phyloP scores from a whole-genome alignment of 2,888 invertebrate genomes.

The Epinotia nisella region DNA sequence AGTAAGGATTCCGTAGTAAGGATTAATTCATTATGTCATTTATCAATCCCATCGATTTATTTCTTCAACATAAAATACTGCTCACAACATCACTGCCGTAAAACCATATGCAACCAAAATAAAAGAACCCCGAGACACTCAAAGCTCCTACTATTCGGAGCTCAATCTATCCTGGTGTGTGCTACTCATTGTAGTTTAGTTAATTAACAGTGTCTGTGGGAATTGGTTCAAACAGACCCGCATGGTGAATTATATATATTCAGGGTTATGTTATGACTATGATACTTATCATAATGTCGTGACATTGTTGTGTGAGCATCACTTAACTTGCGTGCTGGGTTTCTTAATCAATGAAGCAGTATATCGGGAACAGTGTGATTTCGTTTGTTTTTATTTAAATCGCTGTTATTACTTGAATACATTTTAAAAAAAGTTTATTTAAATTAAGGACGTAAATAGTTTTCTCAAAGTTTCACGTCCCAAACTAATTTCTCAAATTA shows the following conservation, averaged over 20 bases:
- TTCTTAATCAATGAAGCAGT: no score
- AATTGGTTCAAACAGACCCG: conserved; percentile 30
- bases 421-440: no score
- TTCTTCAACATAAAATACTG: neutral
- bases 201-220: conserved; percentile 35
- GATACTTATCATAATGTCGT: conserved; percentile 1
- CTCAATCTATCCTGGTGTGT: neutral
- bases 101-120: neutral
- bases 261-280: conserved; percentile 7
- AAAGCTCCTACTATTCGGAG: neutral
- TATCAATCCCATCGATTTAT: no score
- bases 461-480: no score
- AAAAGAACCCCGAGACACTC: neutral
- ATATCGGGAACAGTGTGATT: no score
- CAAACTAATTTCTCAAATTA: no score
- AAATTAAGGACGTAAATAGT: no score
- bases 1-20: no score
- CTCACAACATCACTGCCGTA: neutral
- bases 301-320: neutral
- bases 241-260: conserved; percentile 14
- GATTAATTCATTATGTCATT: no score
- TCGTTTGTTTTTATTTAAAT: no score
- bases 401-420: no score
- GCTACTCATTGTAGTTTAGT: conserved; percentile 4
- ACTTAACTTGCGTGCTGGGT: neutral